A percentile compares a stretch with the other conserved stretches of the same genome.
Conservation (phyloP, 2,888 invertebrate genomes). For the Eupithecia dodoneata region DNA sequence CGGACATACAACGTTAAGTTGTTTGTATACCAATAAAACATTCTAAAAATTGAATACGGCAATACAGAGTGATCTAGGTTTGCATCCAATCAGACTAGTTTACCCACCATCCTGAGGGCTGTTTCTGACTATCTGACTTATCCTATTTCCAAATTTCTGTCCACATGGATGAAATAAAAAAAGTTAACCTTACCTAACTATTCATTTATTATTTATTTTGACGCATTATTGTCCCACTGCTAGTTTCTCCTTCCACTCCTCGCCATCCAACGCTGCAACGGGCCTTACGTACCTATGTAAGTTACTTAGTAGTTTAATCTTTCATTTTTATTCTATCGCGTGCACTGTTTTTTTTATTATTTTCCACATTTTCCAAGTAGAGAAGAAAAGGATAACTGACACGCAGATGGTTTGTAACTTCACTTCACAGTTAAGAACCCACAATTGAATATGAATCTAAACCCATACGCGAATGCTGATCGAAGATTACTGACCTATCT, state of each 20-base stretch:
- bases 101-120: no score
- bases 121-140: no score
- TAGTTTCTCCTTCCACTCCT: no score
- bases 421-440: background rate
- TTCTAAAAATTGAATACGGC: background rate
- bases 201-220: no score
- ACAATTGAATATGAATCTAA: background rate
- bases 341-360: background rate
- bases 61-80: slow-evolving; percentile 23
- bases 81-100: slow-evolving; percentile 24
- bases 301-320: no score
- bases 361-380: background rate
- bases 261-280: no score
- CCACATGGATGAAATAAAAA: no score
- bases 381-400: background rate
- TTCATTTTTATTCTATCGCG: no score
- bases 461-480: background rate
- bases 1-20: background rate
- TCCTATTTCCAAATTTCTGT: no score
- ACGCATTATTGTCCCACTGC: no score
- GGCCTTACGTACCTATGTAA: no score
- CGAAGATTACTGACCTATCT: background rate
- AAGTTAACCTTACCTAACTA: no score
- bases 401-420: background rate
- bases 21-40: background rate